A percentile compares a stretch with the other conserved stretches of the same genome.
phyloP scores from a whole-genome alignment of 2,888 invertebrate species.

The Drosophila multiciliata region DNA sequence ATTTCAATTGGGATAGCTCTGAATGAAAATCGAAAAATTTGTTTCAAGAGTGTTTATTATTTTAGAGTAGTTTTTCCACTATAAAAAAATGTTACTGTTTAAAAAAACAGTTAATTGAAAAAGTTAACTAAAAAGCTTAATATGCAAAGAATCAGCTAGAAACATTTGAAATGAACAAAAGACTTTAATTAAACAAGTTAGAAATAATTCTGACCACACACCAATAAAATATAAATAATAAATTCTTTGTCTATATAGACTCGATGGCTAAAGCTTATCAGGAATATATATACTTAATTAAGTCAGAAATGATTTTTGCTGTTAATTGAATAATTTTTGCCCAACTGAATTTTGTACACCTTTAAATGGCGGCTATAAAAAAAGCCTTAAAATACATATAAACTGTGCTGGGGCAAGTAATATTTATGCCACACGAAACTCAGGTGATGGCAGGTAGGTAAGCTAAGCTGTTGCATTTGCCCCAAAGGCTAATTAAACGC shows the following conservation, averaged over 20 bases:
- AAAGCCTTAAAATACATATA: not conserved
- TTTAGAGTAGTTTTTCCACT: not conserved
- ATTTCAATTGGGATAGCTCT: not conserved
- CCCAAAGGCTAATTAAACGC: slow-evolving; percentile 58
- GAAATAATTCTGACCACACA: not conserved
- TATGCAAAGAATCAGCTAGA: not conserved
- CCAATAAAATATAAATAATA: not conserved
- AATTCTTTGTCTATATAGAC: not conserved
- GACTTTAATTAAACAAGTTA: not conserved
- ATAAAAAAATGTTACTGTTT: not conserved
- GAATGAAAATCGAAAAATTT: not conserved
- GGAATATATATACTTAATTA: not conserved
- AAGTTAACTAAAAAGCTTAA: not conserved
- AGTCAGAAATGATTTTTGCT: not conserved
- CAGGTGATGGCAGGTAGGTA: slow-evolving; percentile 11
- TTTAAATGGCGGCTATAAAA: not conserved
- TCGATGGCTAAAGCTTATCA: not conserved
- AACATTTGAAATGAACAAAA: not conserved
- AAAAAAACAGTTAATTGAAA: not conserved
- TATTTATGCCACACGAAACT: slow-evolving; percentile 1
- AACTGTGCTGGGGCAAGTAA: not conserved
- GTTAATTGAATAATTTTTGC: not conserved
- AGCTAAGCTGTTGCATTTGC: not conserved
- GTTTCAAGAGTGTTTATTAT: not conserved
- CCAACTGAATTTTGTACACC: not conserved